Evolutionary conservation across 1,140 invertebrate genomes (phyloP), one percentile per base, ranked within the genome.

Genomic region (Hyles vespertilio): DNA sequence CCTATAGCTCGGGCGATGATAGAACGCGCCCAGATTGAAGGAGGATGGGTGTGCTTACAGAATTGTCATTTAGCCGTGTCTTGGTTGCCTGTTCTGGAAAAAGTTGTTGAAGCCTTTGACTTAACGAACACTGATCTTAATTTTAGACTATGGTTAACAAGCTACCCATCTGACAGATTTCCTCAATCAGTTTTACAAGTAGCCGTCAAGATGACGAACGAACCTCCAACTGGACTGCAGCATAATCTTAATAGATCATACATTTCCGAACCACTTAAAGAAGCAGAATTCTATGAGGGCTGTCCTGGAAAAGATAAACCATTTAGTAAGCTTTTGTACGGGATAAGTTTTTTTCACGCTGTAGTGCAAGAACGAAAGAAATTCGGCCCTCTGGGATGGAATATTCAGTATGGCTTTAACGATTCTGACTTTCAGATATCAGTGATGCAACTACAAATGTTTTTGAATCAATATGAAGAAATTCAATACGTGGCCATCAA

Each of bases 381-480:
- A 77, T 99, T 97, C 86, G 97, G 97, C 0, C 92, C 97, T 0
- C 90, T 98, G 54, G 98, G 97, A 6, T 97, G 97, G 97, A 99
- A 99, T 86, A 97, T 98, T 74, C 93, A 93, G 33, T 99, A 99
- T 76, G 96, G 96, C 50, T 98, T 98, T 75, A 98, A 98, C 76
- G 97, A 98, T 74, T 98, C 96, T 3, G 97, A 98, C 90, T 93
- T 98, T 63, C 92, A 95, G 77, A 98, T 98, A 82, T 97, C 96
- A 3, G 93, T 96, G 3, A 92, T 94, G 80, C 97, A 98, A 88
- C 88, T 98, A 2, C 92, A 96, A 85, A 95, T 97, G 89, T 92
- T 94, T 67, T 87, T 94, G 5, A 93, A 93, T 67, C 92, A 95
- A 72, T 94, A 93, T 66, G 91, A 93, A 7, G 90, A 94, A 64